A percentile compares a stretch with the other conserved stretches of the same genome.
phyloP scores from a whole-genome alignment of 2,113 vertebrate genomes.

The Holacanthus passer region DNA sequence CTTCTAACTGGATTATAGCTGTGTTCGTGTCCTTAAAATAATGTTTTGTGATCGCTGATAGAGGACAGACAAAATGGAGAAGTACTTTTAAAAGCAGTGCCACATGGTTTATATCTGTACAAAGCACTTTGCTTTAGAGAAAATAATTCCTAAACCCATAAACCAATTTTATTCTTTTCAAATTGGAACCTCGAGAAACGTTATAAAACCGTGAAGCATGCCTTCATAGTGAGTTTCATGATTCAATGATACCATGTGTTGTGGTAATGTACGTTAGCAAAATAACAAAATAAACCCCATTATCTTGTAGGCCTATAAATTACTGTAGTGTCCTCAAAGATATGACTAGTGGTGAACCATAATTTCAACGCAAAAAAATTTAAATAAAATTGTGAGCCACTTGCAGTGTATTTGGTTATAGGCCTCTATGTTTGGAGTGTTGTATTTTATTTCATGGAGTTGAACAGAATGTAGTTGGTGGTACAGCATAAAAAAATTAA shows the following conservation, averaged over 20 bases:
- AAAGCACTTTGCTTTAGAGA: background rate
- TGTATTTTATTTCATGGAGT: no score
- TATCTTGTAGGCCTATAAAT: no score
- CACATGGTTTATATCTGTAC: background rate
- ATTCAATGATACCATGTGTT: background rate
- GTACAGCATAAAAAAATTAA: background rate
- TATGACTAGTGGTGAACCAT: no score
- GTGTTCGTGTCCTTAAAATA: slow-evolving; percentile 19
- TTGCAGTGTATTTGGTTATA: background rate
- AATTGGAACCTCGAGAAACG: background rate
- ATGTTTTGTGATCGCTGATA: slow-evolving; percentile 18
- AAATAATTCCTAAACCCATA: background rate
- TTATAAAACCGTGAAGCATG: background rate
- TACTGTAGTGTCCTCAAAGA: no score
- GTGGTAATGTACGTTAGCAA: background rate
- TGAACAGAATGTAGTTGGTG: background rate
- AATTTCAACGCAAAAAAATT: no score
- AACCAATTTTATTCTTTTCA: background rate
- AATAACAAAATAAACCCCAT: background rate
- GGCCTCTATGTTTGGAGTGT: no score
- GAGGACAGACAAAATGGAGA: background rate
- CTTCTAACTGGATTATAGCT: slow-evolving; percentile 27
- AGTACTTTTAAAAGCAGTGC: slow-evolving; percentile 1
- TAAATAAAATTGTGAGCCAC: no score
- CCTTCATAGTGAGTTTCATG: background rate